Conservation (phyloP, 2,888 invertebrate species). For the Endotricha flammealis region DNA sequence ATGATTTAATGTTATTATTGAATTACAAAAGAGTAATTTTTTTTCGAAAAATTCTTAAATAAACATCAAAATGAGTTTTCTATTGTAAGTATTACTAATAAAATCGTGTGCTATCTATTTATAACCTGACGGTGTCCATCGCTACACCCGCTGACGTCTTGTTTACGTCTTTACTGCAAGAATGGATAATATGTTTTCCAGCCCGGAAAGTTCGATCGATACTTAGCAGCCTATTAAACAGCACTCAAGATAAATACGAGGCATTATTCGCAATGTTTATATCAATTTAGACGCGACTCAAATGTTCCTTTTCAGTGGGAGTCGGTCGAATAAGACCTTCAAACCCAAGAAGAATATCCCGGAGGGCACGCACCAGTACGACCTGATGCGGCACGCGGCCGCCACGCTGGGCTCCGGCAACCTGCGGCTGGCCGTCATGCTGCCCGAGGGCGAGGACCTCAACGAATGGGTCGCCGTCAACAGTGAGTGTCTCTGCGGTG, state of each 20-base stretch:
- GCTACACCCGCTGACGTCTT: slow-evolving; percentile 53
- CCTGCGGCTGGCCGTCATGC: slow-evolving; percentile 94
- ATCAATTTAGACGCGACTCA: no score
- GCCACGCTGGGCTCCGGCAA: slow-evolving; percentile 99
- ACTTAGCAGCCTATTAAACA: no score
- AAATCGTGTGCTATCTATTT: slow-evolving; percentile 40
- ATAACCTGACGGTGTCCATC: slow-evolving; percentile 43
- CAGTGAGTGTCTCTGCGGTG: slow-evolving; percentile 81
- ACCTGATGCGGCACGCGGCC: slow-evolving; percentile 99
- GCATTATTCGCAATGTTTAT: no score
- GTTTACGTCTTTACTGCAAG: slow-evolving; percentile 43
- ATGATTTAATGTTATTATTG: no score
- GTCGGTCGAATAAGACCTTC: slow-evolving; percentile 97
- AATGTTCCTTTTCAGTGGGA: slow-evolving; percentile 85
- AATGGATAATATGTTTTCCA: not conserved
- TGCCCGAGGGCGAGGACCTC: slow-evolving; percentile 99
- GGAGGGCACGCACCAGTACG: slow-evolving; percentile 98
- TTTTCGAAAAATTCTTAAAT: slow-evolving; percentile 15
- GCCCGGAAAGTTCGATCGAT: no score
- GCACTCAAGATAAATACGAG: no score
- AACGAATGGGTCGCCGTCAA: slow-evolving; percentile 99
- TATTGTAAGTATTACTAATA: slow-evolving; percentile 84
- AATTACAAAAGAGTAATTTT: no score
- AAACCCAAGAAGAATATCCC: slow-evolving; percentile 99
- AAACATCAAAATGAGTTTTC: slow-evolving; percentile 77